Evolutionary conservation across 2,113 vertebrate genomes (phyloP), one percentile per base, ranked within the genome.

Genomic region (Mirounga angustirostris): DNA sequence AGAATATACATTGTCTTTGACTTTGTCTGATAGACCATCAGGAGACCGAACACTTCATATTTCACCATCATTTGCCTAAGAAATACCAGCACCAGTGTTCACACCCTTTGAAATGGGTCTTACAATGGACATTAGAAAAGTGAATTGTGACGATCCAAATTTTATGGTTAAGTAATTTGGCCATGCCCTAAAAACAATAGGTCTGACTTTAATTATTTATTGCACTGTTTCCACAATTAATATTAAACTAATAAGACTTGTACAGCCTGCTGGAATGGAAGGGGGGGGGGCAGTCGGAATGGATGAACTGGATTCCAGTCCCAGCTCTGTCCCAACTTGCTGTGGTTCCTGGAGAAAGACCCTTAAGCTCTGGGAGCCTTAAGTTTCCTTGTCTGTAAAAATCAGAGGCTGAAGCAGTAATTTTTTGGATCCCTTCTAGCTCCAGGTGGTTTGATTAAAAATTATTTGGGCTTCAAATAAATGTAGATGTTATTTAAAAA

Each of bases 171-270:
- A 76, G 30, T 40, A 95, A 69, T 95, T n/a, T 92, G 50, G 43
- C 22, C 43, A 83, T 4, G 76, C 15, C n/a, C 67, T 89, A 87
- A 92, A 97, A 96, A 46, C 8, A 92, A 83, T 15, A 18, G 52
- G 43, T 81, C 84, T 81, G 79, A 81, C 58, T 96, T 93, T 74
- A 96, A 92, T 84, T 71, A 90, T 74, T 76, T 28, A 95, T 94
- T 81, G 83, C 26, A 89, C 22, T 84, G 63, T 71, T 95, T 96
- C 79, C 43, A 79, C 43, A 81, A 95, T 95, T 82, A 96, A 95
- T 86, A 92, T 78, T 95, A 87, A 95, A 92, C 91, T 71, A 96
- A 80, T 74, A 90, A 16, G 59, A 90, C 33, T 76, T 88, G 4
- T 67, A 43, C 54, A 52, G 76, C 21, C 59, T 94, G 18, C 80